These are phyloP conservation scores for Protobothrops mucrosquamatus DNA, from an alignment of 2,113 vertebrate genomes.

Conservation along the genomic window DNA sequence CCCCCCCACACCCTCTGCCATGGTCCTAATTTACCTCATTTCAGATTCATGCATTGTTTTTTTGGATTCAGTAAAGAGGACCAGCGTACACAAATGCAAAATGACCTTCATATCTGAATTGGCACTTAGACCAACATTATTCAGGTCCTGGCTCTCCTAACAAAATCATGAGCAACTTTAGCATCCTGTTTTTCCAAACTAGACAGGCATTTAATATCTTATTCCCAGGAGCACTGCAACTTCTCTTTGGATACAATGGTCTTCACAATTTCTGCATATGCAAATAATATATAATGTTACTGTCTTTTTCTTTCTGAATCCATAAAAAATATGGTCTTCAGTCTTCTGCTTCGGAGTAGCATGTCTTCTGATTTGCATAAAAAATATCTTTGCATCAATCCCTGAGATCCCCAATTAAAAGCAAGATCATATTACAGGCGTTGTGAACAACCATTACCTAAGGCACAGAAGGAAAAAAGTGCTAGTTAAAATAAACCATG, in stretches of 20 bases:
- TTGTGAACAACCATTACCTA: neutral
- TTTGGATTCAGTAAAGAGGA: neutral
- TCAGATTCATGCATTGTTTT: neutral
- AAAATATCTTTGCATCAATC: neutral
- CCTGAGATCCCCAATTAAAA: neutral
- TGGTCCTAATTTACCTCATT: neutral
- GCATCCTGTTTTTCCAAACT: neutral
- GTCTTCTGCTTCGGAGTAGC: neutral
- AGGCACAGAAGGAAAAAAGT: slow-evolving; percentile 30
- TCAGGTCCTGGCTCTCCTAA: neutral
- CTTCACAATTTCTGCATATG: neutral
- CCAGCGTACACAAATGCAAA: neutral
- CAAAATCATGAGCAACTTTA: slow-evolving; percentile 19
- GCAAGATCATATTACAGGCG: neutral
- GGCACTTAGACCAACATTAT: slow-evolving; percentile 11
- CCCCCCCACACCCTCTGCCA: neutral
- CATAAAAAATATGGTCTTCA: neutral
- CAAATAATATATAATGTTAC: neutral
- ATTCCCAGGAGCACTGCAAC: slow-evolving; percentile 17
- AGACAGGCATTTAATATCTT: slow-evolving; percentile 11
- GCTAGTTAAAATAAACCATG: slow-evolving; percentile 39
- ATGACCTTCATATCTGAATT: neutral
- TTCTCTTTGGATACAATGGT: slow-evolving; percentile 3
- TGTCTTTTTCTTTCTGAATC: slow-evolving; percentile 4
- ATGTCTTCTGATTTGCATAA: neutral